Evolutionary conservation across 2,888 invertebrate species (phyloP).

Genomic region (Eremobia ochroleuca): DNA sequence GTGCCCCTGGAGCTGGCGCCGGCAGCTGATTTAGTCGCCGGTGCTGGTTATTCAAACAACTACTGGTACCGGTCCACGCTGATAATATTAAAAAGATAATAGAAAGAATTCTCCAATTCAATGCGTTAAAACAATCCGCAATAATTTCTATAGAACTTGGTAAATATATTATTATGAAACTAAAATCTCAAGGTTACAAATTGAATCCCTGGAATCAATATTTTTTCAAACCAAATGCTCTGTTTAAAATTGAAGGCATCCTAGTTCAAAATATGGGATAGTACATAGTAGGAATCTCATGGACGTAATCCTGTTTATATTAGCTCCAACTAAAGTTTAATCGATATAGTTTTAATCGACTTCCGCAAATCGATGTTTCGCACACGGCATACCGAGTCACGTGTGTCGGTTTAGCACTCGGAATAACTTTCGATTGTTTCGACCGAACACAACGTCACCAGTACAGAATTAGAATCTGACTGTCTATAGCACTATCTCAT

Average conservation of each 20-base stretch:
- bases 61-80: neutral
- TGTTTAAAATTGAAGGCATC: neutral
- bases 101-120: neutral
- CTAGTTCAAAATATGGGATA: neutral
- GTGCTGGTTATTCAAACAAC: neutral
- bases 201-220: neutral
- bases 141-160: neutral
- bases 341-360: conserved; percentile 70
- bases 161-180: neutral
- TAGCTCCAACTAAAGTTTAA: conserved; percentile 23
- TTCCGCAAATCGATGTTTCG: conserved; percentile 80
- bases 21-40: neutral
- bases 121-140: neutral
- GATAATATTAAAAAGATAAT: neutral
- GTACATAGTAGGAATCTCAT: neutral
- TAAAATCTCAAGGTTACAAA: neutral
- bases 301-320: neutral
- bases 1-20: too few relatives aligned
- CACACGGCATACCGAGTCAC: conserved; percentile 83
- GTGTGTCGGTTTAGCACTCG: conserved; percentile 84
- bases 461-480: conserved; percentile 85
- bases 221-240: neutral
- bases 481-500: conserved; percentile 78
- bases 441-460: conserved; percentile 83
- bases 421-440: conserved; percentile 90